Percentiles rank a stretch among this genome's conserved stretches.
phyloP scores from a whole-genome alignment of 2,113 vertebrate genomes.

The cattle (Bos taurus) region DNA sequence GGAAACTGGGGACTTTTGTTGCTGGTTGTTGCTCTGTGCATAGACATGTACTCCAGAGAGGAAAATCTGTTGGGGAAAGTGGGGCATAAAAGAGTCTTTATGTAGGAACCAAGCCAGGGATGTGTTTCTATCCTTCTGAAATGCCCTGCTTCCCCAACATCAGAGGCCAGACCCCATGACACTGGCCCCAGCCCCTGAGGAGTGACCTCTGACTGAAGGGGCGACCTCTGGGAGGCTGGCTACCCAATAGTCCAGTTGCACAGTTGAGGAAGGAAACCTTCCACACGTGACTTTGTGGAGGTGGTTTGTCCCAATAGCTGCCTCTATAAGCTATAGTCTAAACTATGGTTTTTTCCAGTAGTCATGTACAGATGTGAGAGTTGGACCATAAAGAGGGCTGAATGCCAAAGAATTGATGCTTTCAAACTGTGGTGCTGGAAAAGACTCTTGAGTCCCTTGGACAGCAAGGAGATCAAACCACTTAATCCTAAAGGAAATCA shows the following conservation, averaged over 20 bases:
- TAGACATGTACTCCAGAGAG: not conserved
- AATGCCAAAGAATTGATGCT: not conserved
- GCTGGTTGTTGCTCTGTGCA: fast-evolving
- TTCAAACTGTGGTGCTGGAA: not conserved
- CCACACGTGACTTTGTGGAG: fast-evolving
- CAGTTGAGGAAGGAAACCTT: not conserved
- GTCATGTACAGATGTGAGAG: not conserved
- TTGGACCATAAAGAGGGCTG: not conserved
- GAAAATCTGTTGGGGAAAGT: too few relatives aligned
- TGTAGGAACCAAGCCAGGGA: not conserved
- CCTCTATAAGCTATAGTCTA: not conserved
- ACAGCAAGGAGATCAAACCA: not conserved
- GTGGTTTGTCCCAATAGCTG: not conserved
- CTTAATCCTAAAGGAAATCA: not conserved
- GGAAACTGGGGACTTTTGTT: fast-evolving
- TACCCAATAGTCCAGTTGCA: not conserved
- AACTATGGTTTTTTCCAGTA: not conserved
- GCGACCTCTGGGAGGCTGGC: fast-evolving
- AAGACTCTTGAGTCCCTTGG: not conserved
- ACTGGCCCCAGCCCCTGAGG: fast-evolving
- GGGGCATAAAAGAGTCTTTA: not conserved
- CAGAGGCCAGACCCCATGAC: not conserved
- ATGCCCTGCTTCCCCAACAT: not conserved
- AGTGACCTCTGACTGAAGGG: not conserved
- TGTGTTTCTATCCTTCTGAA: not conserved